These are phyloP conservation scores for Cheilinus undulatus DNA, from an alignment of 2,113 vertebrate species.

Conservation along the genomic window DNA sequence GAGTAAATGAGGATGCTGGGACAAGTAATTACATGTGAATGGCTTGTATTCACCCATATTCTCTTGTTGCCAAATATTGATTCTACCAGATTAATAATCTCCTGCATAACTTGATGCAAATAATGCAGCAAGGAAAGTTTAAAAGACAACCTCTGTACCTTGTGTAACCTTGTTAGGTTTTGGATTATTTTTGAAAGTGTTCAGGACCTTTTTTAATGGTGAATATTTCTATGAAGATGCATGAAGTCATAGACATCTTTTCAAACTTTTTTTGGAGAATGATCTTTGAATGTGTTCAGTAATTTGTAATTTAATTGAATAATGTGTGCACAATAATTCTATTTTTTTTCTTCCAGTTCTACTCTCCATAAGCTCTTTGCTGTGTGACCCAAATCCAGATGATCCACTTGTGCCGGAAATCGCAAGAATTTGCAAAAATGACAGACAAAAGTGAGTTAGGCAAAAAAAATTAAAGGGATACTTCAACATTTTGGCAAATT, in stretches of 20 bases:
- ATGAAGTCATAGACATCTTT: slow-evolving; percentile 16
- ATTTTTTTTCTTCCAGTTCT: slow-evolving; percentile 84
- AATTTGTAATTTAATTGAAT: neutral
- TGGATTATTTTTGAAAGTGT: neutral
- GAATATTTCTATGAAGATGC: neutral
- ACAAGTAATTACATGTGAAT: neutral
- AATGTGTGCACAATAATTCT: neutral
- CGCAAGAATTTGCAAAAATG: slow-evolving; percentile 95
- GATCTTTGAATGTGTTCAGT: neutral
- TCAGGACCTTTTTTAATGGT: too few species aligned
- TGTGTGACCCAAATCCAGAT: slow-evolving; percentile 97
- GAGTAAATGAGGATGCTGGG: neutral
- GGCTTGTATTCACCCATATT: neutral
- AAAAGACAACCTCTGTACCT: slow-evolving; percentile 15
- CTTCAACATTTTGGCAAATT: too few species aligned
- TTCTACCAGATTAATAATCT: slow-evolving; percentile 32
- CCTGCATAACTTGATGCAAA: too few species aligned
- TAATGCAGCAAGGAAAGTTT: too few species aligned
- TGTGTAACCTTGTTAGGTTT: neutral
- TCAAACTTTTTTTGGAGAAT: neutral
- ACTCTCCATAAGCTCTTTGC: slow-evolving; percentile 97
- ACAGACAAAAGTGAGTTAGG: slow-evolving; percentile 95
- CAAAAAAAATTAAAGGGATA: too few species aligned
- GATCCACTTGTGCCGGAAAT: slow-evolving; percentile 97
- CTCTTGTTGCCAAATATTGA: slow-evolving; percentile 9